Evolutionary conservation across 2,797 vertebrate species (phyloP).

Genomic region (Anisognathus igniventris): DNA sequence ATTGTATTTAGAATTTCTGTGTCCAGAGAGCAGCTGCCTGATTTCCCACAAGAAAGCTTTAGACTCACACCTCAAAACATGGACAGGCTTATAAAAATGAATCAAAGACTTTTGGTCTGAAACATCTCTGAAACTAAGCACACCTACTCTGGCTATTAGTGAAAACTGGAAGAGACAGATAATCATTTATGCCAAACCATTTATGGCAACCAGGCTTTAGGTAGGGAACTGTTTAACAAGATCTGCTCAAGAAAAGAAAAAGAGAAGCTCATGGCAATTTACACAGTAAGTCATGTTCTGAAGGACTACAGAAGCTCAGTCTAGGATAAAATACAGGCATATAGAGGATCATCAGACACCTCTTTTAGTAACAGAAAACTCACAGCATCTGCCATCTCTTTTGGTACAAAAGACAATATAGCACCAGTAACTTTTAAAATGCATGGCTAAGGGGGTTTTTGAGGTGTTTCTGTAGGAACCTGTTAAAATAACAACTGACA

Average conservation of each 20-base stretch:
- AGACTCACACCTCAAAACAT: background rate
- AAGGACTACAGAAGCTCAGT: constrained; percentile 8
- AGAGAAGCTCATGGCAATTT: background rate
- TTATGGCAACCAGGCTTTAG: background rate
- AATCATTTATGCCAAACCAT: background rate
- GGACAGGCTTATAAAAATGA: background rate
- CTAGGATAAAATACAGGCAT: background rate
- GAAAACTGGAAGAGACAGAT: background rate
- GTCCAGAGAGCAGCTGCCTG: background rate
- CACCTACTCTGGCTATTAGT: background rate
- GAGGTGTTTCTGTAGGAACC: background rate
- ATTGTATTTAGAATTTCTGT: background rate
- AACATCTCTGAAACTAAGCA: background rate
- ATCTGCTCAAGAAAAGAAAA: background rate
- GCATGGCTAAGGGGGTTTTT: background rate
- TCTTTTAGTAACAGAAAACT: background rate
- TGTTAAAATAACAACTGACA: background rate
- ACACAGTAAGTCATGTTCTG: background rate
- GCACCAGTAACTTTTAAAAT: background rate
- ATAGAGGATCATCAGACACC: background rate
- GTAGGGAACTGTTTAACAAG: background rate
- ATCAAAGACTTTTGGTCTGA: background rate
- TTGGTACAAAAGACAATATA: background rate
- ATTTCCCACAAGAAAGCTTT: background rate
- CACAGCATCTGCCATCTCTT: background rate